Evolutionary conservation across 1,140 invertebrate genomes (phyloP).

Genomic region (Philopotamus ludificatus): DNA sequence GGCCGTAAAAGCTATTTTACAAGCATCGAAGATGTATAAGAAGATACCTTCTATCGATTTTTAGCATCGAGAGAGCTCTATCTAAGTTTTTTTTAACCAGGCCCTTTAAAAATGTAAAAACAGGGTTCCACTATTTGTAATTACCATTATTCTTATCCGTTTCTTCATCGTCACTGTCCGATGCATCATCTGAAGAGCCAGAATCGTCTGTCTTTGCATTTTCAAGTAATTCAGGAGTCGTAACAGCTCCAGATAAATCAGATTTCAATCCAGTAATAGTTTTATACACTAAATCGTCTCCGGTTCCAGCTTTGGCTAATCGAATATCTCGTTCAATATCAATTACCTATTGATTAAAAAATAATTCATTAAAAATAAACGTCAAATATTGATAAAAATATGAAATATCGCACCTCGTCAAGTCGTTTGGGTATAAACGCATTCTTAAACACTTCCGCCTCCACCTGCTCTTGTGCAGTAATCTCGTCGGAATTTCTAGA

Average conservation of each 20-base stretch:
- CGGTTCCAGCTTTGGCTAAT: constrained; percentile 72
- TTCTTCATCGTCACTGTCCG: constrained; percentile 46
- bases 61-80: too few relatives aligned
- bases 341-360: constrained; percentile 62
- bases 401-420: constrained; percentile 66
- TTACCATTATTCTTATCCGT: constrained; percentile 53
- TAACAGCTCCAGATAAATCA: constrained; percentile 72
- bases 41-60: too few relatives aligned
- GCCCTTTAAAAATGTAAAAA: neutral
- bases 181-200: constrained; percentile 52
- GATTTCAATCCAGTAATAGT: constrained; percentile 81
- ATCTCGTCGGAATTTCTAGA: constrained; percentile 61
- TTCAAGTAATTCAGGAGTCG: constrained; percentile 57
- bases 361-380: neutral
- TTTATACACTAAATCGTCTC: constrained; percentile 76
- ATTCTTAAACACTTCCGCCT: constrained; percentile 91
- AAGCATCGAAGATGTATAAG: too few relatives aligned
- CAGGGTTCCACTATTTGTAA: neutral
- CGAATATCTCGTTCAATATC: constrained; percentile 88
- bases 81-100: neutral
- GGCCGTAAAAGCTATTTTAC: too few relatives aligned
- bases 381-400: neutral
- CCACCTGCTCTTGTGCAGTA: constrained; percentile 70
- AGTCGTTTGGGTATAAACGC: constrained; percentile 92
- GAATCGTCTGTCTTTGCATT: constrained; percentile 50